Evolutionary conservation across 2,888 invertebrate genomes (phyloP), one percentile per base, ranked within the genome.

Genomic region (Eupsilia transversa): DNA sequence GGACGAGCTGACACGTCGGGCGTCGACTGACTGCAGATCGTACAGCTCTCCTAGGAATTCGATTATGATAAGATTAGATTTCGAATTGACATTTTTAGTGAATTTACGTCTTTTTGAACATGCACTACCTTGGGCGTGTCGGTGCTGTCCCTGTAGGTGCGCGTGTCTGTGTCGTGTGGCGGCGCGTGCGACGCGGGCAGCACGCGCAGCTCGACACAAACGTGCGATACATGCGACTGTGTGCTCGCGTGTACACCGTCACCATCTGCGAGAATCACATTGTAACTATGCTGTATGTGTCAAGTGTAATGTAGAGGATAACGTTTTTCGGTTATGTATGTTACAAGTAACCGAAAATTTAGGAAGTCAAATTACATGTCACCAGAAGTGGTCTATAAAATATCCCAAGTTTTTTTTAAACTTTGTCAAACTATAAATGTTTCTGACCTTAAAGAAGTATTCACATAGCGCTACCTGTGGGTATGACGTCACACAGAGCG

Each of bases 181-280:
- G 3, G 33, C 12, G 33, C 33, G 33, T 33, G 93, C 1, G 97
- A 96, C 87, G 90, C 12, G 20, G 93, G 74, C 33, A 92, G 86
- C 3, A 93, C 93, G 3, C 97, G 97, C 6, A 97, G 92, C 85
- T 97, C 97, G 23, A 97, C 96, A 87, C 97, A 97, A 6, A 97
- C 97, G 38, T 97, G 93, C 0, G 97, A 67, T 30, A 35, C 91
- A 88, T 94, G 94, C 65, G 93, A 92, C 4, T 91, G 92, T 67
- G 86, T 64, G 57, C 87, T 84, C 1, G 85, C 64, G 80, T 88
- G 46, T 14, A 54, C 33, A 14, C 61, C 20, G 30, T 38, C 66
- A 52, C 56, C 46, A 4, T 66, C 75, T 57, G 49, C 7, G 9
- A 4, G 17, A 46, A 3, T 23, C n/a, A 67, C 20, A 52, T 4